A percentile compares a stretch with the other conserved stretches of the same genome.
Conservation (phyloP, 2,797 vertebrate genomes). For the Sebastes vulpes region DNA sequence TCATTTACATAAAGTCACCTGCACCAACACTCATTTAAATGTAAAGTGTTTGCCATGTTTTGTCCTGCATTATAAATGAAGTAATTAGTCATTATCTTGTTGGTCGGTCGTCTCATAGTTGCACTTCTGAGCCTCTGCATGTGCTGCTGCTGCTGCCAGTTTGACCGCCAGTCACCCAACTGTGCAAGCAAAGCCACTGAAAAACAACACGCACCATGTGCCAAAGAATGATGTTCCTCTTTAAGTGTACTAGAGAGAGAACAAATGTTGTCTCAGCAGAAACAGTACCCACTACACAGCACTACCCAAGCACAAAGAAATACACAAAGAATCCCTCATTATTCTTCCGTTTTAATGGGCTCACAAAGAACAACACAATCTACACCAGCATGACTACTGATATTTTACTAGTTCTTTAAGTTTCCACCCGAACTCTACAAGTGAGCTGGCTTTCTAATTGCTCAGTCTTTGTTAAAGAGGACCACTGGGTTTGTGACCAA, state of each 20-base stretch:
- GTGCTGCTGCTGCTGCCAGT: slow-evolving; percentile 4
- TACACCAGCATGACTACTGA: not conserved
- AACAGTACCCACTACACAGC: slow-evolving; percentile 2
- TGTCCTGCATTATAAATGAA: not conserved
- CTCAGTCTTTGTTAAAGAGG: slow-evolving; percentile 6
- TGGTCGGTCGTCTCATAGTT: not conserved
- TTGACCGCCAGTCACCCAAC: slow-evolving; percentile 14
- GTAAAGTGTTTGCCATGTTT: not conserved
- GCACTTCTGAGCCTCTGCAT: not conserved
- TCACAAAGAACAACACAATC: not conserved
- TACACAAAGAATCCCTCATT: slow-evolving; percentile 1
- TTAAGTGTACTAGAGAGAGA: not conserved
- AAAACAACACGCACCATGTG: slow-evolving; percentile 2
- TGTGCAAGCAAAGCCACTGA: slow-evolving; percentile 15
- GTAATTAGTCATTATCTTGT: not conserved
- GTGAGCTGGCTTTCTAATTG: slow-evolving; percentile 4
- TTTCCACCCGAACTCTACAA: not conserved
- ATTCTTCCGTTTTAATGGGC: not conserved
- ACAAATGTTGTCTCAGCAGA: slow-evolving; percentile 41
- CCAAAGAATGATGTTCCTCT: slow-evolving; percentile 4
- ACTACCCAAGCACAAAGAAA: not conserved
- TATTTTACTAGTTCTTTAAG: not conserved
- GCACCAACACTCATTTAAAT: not conserved
- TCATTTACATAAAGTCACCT: not conserved
- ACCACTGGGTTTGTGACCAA: slow-evolving; percentile 23